A percentile compares a stretch with the other conserved stretches of the same genome.
phyloP scores from a whole-genome alignment of 2,113 vertebrate genomes.

The Sinocyclocheilus anshuiensis region DNA sequence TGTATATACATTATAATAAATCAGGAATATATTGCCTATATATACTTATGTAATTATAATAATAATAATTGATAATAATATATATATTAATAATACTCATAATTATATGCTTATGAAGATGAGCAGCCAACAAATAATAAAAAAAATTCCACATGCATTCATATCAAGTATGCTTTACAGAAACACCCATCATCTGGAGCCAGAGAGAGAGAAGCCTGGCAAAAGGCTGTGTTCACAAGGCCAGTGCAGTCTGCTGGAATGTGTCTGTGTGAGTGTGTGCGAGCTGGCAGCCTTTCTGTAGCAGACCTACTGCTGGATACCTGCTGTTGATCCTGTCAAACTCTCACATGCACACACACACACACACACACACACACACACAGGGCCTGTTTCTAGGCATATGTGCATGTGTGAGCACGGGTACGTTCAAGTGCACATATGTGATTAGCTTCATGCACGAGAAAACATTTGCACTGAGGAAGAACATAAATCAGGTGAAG shows the following conservation, averaged over 20 bases:
- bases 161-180: background rate
- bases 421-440: conserved; percentile 14
- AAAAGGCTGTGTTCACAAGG: conserved; percentile 59
- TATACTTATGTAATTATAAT: too few relatives aligned
- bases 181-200: background rate
- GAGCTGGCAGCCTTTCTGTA: conserved; percentile 42
- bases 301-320: conserved; percentile 54
- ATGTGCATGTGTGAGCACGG: background rate
- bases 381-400: conserved; percentile 10
- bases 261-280: conserved; percentile 54
- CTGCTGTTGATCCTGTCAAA: conserved; percentile 63
- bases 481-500: background rate
- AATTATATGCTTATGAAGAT: too few relatives aligned
- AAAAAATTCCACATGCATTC: background rate
- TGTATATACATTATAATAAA: too few relatives aligned
- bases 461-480: background rate
- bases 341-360: conserved; percentile 40
- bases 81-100: too few relatives aligned
- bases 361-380: conserved; percentile 9
- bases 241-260: conserved; percentile 72
- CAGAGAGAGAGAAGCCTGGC: conserved; percentile 45
- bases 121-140: background rate
- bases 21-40: too few relatives aligned
- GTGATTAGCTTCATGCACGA: conserved; percentile 8
- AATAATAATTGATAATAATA: too few relatives aligned